Conservation (phyloP, 2,888 invertebrate genomes). For the Eueremaeus valkanovi region DNA sequence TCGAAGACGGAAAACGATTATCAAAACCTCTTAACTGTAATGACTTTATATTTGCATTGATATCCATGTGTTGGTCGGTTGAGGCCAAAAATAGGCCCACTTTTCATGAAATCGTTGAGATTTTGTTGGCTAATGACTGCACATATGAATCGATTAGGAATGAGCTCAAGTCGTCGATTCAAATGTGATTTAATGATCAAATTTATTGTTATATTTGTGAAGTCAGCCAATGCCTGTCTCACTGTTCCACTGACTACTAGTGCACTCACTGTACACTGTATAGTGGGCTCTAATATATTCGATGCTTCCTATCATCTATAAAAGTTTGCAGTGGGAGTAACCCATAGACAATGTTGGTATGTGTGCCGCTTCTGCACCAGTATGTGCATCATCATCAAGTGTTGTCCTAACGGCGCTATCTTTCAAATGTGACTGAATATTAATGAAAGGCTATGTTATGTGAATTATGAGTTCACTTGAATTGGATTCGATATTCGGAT, state of each 20-base stretch:
- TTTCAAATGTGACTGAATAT: constrained; percentile 14
- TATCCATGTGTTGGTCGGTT: constrained; percentile 6
- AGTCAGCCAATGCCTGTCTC: not conserved
- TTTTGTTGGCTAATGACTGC: not conserved
- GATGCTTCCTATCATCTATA: constrained; percentile 1
- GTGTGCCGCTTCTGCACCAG: not conserved
- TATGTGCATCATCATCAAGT: not conserved
- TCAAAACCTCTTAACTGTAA: not conserved
- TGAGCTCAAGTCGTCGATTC: not conserved
- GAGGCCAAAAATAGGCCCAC: constrained; percentile 10
- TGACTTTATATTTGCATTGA: not conserved
- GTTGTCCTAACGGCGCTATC: not conserved
- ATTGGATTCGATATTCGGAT: constrained; percentile 1
- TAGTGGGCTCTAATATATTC: not conserved
- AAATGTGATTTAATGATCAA: constrained; percentile 23
- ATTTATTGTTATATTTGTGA: not conserved
- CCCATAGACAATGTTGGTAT: not conserved
- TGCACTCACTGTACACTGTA: too few relatives aligned
- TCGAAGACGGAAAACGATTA: constrained; percentile 20
- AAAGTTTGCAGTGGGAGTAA: not conserved
- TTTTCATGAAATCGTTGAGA: constrained; percentile 20
- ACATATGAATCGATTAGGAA: constrained; percentile 9
- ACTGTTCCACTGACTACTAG: not conserved
- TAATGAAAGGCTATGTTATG: not conserved
- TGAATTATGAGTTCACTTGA: not conserved